These are phyloP conservation scores for Zosterops lateralis DNA, from an alignment of 2,113 vertebrate species.

Conservation along the genomic window DNA sequence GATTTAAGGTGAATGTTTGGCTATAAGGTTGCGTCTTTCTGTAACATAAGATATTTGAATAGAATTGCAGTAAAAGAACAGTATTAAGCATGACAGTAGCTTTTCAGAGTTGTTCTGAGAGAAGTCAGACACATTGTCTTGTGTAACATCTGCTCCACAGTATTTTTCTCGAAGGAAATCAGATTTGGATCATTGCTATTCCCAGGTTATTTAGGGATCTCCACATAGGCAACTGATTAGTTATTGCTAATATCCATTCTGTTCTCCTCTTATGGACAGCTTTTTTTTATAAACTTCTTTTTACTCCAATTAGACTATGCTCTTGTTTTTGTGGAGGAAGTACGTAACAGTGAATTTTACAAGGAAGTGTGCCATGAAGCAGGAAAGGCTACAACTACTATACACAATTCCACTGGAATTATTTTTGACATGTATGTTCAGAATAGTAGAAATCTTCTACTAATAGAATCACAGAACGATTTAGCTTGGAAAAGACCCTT, in stretches of 20 bases:
- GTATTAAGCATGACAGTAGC: neutral
- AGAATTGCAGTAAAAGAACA: neutral
- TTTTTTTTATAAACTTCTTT: neutral
- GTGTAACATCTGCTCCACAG: neutral
- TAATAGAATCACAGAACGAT: neutral
- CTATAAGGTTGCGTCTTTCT: neutral
- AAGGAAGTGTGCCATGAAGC: neutral
- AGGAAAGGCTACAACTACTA: neutral
- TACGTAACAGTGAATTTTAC: neutral
- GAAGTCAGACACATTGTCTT: neutral
- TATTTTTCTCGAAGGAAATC: neutral
- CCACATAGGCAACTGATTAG: neutral
- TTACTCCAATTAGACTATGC: neutral
- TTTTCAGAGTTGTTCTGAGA: neutral
- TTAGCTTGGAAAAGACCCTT: neutral
- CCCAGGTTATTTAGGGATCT: neutral
- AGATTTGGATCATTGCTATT: neutral
- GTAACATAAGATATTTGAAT: neutral
- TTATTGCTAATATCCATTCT: neutral
- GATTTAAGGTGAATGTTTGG: neutral
- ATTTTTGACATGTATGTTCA: neutral
- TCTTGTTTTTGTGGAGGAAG: neutral
- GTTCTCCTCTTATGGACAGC: neutral
- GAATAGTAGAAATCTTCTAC: neutral
- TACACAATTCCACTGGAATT: neutral